Evolutionary conservation across 2,797 vertebrate genomes (phyloP).

Genomic region (Notolabrus celidotus): DNA sequence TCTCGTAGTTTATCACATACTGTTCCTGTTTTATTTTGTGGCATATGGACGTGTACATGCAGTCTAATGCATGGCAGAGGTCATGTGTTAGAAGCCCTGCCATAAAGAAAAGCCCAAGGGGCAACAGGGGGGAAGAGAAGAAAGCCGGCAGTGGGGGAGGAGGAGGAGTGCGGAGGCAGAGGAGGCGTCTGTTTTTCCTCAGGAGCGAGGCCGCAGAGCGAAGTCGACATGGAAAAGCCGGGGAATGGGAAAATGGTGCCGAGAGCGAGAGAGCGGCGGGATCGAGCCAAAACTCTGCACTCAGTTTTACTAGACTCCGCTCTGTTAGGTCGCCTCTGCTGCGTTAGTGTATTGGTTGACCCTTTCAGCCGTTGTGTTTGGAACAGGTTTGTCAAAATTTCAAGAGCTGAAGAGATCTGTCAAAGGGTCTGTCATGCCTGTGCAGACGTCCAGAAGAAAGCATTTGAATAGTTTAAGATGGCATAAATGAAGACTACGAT

Average conservation of each 20-base stretch:
- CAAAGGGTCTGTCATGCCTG: too few relatives aligned
- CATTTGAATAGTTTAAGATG: too few relatives aligned
- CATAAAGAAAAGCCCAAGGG: constrained; percentile 70
- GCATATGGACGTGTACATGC: constrained; percentile 59
- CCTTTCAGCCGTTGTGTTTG: too few relatives aligned
- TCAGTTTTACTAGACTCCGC: constrained; percentile 17
- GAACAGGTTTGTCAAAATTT: too few relatives aligned
- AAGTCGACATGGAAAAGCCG: constrained; percentile 78
- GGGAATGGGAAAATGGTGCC: constrained; percentile 77
- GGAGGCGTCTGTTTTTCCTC: constrained; percentile 84
- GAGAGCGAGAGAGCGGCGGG: constrained; percentile 50
- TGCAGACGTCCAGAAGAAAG: too few relatives aligned
- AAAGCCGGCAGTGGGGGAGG: constrained; percentile 35
- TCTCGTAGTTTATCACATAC: constrained; percentile 25
- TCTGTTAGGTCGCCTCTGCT: background rate
- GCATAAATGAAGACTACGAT: too few relatives aligned
- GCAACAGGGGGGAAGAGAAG: constrained; percentile 49
- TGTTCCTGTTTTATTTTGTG: constrained; percentile 50
- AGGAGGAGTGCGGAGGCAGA: constrained; percentile 53
- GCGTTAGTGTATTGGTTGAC: too few relatives aligned
- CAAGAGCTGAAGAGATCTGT: too few relatives aligned
- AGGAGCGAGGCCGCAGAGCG: constrained; percentile 64
- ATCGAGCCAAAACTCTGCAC: constrained; percentile 46
- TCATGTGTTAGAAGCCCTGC: constrained; percentile 78
- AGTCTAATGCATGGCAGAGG: constrained; percentile 75